Evolutionary conservation across 2,797 vertebrate genomes (phyloP).

Genomic region (Chiroxiphia lanceolata): DNA sequence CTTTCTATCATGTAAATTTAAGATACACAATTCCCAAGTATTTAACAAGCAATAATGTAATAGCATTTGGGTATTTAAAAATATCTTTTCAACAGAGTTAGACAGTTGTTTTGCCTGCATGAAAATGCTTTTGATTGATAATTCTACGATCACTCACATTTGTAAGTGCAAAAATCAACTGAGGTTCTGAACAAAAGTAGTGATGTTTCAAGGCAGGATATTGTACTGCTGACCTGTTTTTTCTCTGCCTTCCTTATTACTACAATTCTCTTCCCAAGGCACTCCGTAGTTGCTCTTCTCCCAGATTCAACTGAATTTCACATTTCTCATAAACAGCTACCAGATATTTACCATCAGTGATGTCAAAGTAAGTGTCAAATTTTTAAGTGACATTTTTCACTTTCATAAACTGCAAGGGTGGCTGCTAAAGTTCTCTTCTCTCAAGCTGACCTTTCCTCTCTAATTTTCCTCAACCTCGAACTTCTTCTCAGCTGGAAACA

Average conservation of each 20-base stretch:
- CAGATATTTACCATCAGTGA: background rate
- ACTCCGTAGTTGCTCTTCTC: background rate
- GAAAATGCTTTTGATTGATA: background rate
- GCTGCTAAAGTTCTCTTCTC: slow-evolving; percentile 43
- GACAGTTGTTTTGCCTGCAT: background rate
- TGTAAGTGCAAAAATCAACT: background rate
- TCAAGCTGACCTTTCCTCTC: slow-evolving; percentile 39
- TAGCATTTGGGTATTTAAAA: background rate
- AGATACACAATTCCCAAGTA: background rate
- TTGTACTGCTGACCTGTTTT: background rate
- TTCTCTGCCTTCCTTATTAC: background rate
- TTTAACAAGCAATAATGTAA: background rate
- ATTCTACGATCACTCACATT: background rate
- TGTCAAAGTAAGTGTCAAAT: background rate
- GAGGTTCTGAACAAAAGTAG: background rate
- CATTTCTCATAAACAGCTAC: background rate
- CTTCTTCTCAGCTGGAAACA: slow-evolving; percentile 52
- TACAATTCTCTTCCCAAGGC: background rate
- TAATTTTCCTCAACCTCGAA: slow-evolving; percentile 35
- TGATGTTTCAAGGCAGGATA: background rate
- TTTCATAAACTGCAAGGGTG: slow-evolving; percentile 28
- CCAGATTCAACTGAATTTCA: background rate
- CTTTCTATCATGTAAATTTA: background rate
- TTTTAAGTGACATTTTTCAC: slow-evolving; percentile 8
- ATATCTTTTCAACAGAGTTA: background rate